A percentile compares a stretch with the other conserved stretches of the same genome.
phyloP scores from a whole-genome alignment of 1,140 invertebrate species.

The Dendrolimus kikuchii region DNA sequence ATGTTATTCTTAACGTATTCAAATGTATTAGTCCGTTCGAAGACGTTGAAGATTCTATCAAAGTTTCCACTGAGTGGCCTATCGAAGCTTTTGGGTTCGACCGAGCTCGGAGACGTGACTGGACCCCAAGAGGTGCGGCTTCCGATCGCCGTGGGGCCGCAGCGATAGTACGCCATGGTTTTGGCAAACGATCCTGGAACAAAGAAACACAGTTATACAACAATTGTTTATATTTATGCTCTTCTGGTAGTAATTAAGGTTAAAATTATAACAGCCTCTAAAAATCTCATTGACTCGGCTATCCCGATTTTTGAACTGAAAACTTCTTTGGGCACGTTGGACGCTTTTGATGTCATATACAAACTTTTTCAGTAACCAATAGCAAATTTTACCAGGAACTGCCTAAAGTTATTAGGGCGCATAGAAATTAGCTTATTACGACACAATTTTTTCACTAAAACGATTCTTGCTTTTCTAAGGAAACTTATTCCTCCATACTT shows the following conservation, averaged over 20 bases:
- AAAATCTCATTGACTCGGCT: too few relatives aligned
- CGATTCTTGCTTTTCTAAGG: too few relatives aligned
- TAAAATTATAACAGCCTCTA: not conserved
- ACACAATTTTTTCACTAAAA: too few relatives aligned
- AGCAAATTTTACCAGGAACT: too few relatives aligned
- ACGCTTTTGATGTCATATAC: too few relatives aligned
- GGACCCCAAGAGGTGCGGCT: conserved; percentile 79
- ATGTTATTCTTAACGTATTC: conserved; percentile 57
- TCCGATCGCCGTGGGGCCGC: conserved; percentile 73
- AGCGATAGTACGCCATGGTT: conserved; percentile 76
- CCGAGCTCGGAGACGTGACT: conserved; percentile 66
- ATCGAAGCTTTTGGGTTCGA: conserved; percentile 49
- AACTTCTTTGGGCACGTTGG: too few relatives aligned
- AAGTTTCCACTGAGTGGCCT: conserved; percentile 64
- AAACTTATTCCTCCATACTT: too few relatives aligned
- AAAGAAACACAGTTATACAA: conserved; percentile 11
- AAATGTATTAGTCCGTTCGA: conserved; percentile 67
- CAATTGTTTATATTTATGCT: not conserved
- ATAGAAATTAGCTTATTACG: too few relatives aligned
- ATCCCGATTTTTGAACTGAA: too few relatives aligned
- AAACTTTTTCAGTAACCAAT: too few relatives aligned
- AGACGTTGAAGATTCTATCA: conserved; percentile 69
- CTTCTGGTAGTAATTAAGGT: not conserved
- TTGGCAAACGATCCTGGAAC: conserved; percentile 18
- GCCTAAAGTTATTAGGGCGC: too few relatives aligned